These are phyloP conservation scores for Pseudomyrmex gracilis DNA, from an alignment of 1,140 invertebrate species.

Conservation along the genomic window DNA sequence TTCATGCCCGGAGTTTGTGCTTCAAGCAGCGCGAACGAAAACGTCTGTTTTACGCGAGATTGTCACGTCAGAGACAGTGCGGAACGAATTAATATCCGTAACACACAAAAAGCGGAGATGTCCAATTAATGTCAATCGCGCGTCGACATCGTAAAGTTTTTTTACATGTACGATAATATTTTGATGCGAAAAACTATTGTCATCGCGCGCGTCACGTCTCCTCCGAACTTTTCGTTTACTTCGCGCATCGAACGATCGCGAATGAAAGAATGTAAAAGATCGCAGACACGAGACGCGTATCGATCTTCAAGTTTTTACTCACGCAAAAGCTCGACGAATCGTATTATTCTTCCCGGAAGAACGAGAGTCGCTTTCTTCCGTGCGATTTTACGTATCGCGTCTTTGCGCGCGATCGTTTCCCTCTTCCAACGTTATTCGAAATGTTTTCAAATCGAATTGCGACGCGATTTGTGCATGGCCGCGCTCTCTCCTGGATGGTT, in stretches of 20 bases:
- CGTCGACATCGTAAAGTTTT: conserved; percentile 2
- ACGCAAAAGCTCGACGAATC: neutral
- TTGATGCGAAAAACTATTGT: neutral
- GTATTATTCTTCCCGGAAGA: neutral
- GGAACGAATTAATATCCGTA: conserved; percentile 15
- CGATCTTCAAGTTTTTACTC: neutral
- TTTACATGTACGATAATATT: conserved; percentile 3
- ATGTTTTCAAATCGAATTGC: conserved; percentile 28
- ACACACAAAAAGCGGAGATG: neutral
- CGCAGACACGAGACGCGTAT: neutral
- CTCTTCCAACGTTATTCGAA: conserved; percentile 2
- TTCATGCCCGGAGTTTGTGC: neutral
- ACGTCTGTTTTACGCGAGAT: conserved; percentile 31
- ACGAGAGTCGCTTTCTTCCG: neutral
- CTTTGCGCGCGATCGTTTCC: neutral
- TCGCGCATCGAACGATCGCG: neutral
- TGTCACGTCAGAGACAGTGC: neutral
- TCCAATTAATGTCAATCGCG: conserved; percentile 1
- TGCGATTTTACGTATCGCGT: neutral
- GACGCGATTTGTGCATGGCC: neutral
- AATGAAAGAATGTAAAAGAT: conserved; percentile 2
- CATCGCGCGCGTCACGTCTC: neutral
- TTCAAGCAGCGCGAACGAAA: conserved; percentile 5
- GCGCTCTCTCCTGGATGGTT: neutral
- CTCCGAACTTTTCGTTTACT: neutral